A percentile compares a stretch with the other conserved stretches of the same genome.
phyloP scores from a whole-genome alignment of 2,797 vertebrate genomes.

The Hydrolagus colliei region DNA sequence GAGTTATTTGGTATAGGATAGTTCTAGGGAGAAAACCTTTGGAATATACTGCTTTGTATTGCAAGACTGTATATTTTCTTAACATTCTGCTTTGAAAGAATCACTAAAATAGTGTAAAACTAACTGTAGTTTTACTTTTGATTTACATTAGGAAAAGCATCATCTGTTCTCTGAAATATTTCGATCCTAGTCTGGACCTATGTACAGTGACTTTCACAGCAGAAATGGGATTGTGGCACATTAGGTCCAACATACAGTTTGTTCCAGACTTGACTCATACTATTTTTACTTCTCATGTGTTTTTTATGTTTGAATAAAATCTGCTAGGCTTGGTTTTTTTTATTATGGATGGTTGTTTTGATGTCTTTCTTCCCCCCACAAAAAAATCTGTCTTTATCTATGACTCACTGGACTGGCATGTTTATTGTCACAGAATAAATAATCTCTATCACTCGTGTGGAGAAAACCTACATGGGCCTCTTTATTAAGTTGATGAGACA shows the following conservation, averaged over 20 bases:
- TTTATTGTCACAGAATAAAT: not conserved
- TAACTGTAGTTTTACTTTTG: not conserved
- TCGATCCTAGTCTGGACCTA: not conserved
- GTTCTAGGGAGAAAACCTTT: not conserved
- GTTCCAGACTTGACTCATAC: not conserved
- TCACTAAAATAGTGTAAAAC: not conserved
- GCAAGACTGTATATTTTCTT: not conserved
- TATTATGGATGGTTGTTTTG: not conserved
- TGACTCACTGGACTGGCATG: conserved; percentile 12
- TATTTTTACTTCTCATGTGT: not conserved
- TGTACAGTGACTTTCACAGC: not conserved
- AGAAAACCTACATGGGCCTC: too few relatives aligned
- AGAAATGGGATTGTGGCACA: not conserved
- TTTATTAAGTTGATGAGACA: too few relatives aligned
- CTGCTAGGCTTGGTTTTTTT: not conserved
- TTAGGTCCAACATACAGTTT: not conserved
- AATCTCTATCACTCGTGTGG: not conserved
- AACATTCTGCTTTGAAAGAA: not conserved
- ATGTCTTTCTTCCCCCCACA: not conserved
- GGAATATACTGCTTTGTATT: not conserved
- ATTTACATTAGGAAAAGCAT: not conserved
- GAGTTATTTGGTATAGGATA: not conserved
- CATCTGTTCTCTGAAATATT: not conserved
- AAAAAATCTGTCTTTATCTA: not conserved
- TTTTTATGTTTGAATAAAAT: not conserved